Evolutionary conservation across 2,888 invertebrate species (phyloP).

Genomic region (Iphiclides podalirius): DNA sequence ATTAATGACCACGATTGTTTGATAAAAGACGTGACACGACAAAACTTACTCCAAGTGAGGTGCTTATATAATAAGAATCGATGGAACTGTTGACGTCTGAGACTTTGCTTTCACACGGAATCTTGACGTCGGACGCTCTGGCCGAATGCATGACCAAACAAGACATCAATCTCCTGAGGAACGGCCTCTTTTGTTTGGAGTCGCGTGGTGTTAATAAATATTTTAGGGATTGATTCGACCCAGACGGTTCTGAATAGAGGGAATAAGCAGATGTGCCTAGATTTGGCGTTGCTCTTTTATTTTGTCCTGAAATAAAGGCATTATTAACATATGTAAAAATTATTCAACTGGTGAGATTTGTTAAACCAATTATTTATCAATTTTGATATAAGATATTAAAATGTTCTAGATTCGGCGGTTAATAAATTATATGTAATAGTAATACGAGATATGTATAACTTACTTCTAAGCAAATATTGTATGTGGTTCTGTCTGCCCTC

Average conservation of each 20-base stretch:
- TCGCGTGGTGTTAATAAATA: slow-evolving; percentile 31
- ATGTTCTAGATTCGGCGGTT: no score
- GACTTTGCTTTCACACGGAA: slow-evolving; percentile 27
- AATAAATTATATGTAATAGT: no score
- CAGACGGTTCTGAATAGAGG: slow-evolving; percentile 40
- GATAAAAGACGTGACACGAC: no score
- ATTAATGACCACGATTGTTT: no score
- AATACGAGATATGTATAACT: no score
- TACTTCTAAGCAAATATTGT: slow-evolving; percentile 61
- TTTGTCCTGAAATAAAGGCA: slow-evolving; percentile 42
- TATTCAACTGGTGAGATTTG: no score
- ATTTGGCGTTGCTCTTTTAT: slow-evolving; percentile 55
- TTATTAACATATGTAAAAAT: neutral
- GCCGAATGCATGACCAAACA: slow-evolving; percentile 56
- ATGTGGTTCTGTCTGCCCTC: slow-evolving; percentile 37
- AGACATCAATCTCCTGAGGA: slow-evolving; percentile 59
- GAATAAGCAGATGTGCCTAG: slow-evolving; percentile 59
- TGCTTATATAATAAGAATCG: slow-evolving; percentile 62
- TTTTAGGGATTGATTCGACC: slow-evolving; percentile 29
- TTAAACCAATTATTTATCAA: no score
- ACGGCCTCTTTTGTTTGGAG: slow-evolving; percentile 49
- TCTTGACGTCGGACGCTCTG: slow-evolving; percentile 38
- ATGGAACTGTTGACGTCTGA: slow-evolving; percentile 45
- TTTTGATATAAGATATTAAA: no score
- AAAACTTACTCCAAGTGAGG: slow-evolving; percentile 57